Percentiles rank a stretch among this genome's conserved stretches.
Evolutionary conservation across 2,888 invertebrate species (phyloP).

Genomic region (Coremacera marginata): DNA sequence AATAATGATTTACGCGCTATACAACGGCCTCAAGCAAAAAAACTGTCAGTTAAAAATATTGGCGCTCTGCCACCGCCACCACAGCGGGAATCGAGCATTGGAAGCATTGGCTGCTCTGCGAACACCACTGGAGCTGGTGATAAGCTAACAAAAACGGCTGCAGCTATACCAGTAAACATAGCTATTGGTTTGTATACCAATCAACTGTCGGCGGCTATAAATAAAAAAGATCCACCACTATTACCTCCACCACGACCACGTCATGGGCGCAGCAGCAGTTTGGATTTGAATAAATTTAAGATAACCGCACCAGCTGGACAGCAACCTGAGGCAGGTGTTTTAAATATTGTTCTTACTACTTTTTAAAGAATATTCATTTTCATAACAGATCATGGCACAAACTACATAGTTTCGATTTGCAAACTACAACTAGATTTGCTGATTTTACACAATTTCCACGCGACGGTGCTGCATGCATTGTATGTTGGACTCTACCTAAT

Average conservation of each 20-base stretch:
- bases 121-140: constrained; percentile 43
- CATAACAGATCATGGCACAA: constrained; percentile 64
- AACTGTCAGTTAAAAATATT: constrained; percentile 73
- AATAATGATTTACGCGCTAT: constrained; percentile 70
- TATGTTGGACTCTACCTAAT: constrained; percentile 54
- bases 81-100: constrained; percentile 69
- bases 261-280: constrained; percentile 89
- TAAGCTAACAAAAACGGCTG: neutral
- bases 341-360: neutral
- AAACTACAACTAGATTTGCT: constrained; percentile 72
- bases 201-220: constrained; percentile 60
- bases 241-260: constrained; percentile 81
- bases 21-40: constrained; percentile 84
- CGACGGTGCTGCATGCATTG: constrained; percentile 53
- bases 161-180: constrained; percentile 41
- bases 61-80: constrained; percentile 84
- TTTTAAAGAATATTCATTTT: constrained; percentile 34
- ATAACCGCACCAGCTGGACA: constrained; percentile 63
- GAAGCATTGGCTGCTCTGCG: constrained; percentile 49
- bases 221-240: constrained; percentile 87
- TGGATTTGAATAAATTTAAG: constrained; percentile 87
- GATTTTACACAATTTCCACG: constrained; percentile 77
- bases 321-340: constrained; percentile 62
- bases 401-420: constrained; percentile 68
- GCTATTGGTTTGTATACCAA: constrained; percentile 56